Percentiles rank a stretch among this genome's conserved stretches.
Conservation (phyloP, 2,888 invertebrate genomes). For the Didymodactylos carnosus region DNA sequence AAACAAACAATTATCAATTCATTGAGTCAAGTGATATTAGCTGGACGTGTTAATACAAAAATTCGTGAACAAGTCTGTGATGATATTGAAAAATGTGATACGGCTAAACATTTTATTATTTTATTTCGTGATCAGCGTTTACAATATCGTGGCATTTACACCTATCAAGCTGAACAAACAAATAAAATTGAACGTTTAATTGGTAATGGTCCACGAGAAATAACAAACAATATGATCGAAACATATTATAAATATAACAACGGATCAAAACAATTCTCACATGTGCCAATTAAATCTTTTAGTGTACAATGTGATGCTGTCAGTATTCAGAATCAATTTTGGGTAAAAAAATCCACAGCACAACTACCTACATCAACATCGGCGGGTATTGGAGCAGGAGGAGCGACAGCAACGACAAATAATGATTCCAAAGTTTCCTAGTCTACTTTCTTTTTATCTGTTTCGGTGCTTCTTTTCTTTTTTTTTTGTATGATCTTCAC, state of each 20-base stretch:
- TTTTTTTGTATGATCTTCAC: too few species aligned
- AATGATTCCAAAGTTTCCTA: too few species aligned
- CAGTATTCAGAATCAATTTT: slow-evolving; percentile 6
- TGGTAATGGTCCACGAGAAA: slow-evolving; percentile 11
- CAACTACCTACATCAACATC: background rate
- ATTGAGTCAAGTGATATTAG: slow-evolving; percentile 8
- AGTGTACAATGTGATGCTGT: slow-evolving; percentile 13
- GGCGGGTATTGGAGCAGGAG: too few species aligned
- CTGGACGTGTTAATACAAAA: slow-evolving; percentile 12
- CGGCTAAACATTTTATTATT: slow-evolving; percentile 12
- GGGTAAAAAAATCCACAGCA: background rate
- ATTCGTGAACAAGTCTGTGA: slow-evolving; percentile 10
- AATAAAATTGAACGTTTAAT: slow-evolving; percentile 5
- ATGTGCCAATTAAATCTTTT: slow-evolving; percentile 11
- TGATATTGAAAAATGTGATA: background rate
- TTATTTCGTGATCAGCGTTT: slow-evolving; percentile 14
- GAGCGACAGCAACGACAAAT: too few species aligned
- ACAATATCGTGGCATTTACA: slow-evolving; percentile 13
- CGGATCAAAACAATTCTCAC: slow-evolving; percentile 8
- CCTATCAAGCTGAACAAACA: background rate
- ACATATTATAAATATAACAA: slow-evolving; percentile 15
- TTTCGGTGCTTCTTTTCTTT: too few species aligned
- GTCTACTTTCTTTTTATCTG: too few species aligned
- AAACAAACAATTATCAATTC: slow-evolving; percentile 12
- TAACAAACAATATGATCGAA: slow-evolving; percentile 12